phyloP scores from a whole-genome alignment of 2,113 vertebrate genomes.

The Peromyscus leucopus region DNA sequence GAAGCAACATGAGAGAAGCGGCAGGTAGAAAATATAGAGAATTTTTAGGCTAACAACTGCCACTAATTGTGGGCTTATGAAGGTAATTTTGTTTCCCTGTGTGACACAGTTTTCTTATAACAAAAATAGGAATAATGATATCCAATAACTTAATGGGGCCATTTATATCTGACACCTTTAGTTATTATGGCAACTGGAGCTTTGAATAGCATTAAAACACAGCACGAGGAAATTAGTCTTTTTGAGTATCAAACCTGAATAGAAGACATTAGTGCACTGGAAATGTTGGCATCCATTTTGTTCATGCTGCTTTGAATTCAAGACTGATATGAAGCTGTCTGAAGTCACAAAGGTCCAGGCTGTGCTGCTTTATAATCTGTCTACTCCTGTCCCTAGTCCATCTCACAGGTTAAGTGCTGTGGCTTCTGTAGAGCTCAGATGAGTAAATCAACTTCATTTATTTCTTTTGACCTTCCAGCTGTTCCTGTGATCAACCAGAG shows the following conservation, averaged over 20 bases:
- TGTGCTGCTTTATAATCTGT: not conserved
- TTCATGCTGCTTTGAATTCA: not conserved
- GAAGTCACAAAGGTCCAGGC: not conserved
- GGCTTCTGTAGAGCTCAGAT: not conserved
- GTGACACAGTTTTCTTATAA: not conserved
- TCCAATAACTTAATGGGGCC: constrained; percentile 5
- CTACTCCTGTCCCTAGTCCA: not conserved
- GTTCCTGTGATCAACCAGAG: not conserved
- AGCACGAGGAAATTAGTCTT: not conserved
- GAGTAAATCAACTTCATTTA: not conserved
- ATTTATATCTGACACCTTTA: not conserved
- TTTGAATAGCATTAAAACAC: not conserved
- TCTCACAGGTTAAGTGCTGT: not conserved
- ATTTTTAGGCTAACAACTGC: not conserved
- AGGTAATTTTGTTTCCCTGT: not conserved
- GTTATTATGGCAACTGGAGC: constrained; percentile 11
- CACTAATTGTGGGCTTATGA: not conserved
- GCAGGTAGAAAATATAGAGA: constrained; percentile 1
- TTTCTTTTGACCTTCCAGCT: not conserved
- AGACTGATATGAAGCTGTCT: not conserved
- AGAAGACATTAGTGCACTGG: not conserved
- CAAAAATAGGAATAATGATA: not conserved
- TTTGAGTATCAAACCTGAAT: not conserved
- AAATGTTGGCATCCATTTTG: not conserved
- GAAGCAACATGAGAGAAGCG: not conserved